phyloP scores from a whole-genome alignment of 2,888 invertebrate species.

The Gasteruption jaculator region DNA sequence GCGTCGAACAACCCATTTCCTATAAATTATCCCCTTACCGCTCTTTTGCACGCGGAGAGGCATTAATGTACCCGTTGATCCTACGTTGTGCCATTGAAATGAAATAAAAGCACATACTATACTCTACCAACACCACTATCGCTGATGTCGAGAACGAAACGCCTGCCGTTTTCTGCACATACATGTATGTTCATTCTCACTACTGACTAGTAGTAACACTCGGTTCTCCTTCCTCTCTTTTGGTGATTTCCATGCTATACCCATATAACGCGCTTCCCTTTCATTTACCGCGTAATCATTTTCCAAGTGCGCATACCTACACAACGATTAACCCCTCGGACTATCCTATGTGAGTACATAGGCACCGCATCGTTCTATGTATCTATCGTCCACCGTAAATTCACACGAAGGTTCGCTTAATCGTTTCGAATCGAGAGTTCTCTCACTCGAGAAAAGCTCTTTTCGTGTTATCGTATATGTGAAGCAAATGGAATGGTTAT shows the following conservation, averaged over 20 bases:
- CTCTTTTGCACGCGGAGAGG: constrained; percentile 36
- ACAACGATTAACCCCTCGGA: constrained; percentile 25
- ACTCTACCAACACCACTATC: constrained; percentile 18
- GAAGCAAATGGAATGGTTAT: no score
- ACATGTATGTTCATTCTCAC: constrained; percentile 26
- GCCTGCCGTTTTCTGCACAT: constrained; percentile 27
- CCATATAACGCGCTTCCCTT: constrained; percentile 46
- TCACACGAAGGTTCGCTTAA: constrained; percentile 22
- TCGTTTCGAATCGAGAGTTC: constrained; percentile 25
- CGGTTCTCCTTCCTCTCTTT: no score
- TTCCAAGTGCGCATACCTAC: constrained; percentile 38
- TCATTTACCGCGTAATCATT: constrained; percentile 48
- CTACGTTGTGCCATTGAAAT: constrained; percentile 49
- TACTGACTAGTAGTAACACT: no score
- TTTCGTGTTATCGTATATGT: constrained; percentile 22
- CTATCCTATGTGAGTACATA: no score
- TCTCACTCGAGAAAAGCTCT: constrained; percentile 25
- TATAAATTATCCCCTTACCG: constrained; percentile 51
- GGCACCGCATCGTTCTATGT: no score
- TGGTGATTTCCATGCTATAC: constrained; percentile 28
- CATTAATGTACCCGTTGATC: constrained; percentile 51
- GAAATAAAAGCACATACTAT: constrained; percentile 47
- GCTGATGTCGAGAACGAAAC: constrained; percentile 35
- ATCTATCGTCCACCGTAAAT: constrained; percentile 17
- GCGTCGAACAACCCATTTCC: constrained; percentile 53